These are phyloP conservation scores for Sitophilus oryzae DNA, from an alignment of 1,140 invertebrate species.

Conservation along the genomic window DNA sequence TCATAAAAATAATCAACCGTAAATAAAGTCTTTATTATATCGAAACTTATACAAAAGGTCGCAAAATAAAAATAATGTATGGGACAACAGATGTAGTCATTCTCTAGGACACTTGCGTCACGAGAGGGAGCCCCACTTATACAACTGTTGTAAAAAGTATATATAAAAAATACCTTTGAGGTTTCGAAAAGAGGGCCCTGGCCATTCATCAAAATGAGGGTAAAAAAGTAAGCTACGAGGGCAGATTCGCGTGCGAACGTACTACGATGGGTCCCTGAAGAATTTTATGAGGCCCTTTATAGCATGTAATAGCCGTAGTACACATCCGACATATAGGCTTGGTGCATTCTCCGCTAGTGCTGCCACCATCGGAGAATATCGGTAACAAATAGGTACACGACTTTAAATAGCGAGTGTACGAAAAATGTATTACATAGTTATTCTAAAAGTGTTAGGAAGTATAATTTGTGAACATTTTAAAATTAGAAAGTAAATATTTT, in stretches of 20 bases:
- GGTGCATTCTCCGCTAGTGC: too few relatives aligned
- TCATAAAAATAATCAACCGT: not conserved
- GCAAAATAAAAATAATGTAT: not conserved
- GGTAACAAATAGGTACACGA: too few relatives aligned
- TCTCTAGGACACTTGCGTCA: not conserved
- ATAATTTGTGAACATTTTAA: too few relatives aligned
- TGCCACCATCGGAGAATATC: too few relatives aligned
- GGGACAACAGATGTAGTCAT: not conserved
- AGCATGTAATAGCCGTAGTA: too few relatives aligned
- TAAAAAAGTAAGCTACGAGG: not conserved
- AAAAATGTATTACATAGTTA: too few relatives aligned
- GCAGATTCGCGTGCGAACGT: not conserved
- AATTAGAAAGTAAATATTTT: too few relatives aligned
- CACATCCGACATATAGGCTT: too few relatives aligned
- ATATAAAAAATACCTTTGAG: not conserved
- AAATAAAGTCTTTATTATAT: not conserved
- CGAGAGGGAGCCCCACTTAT: not conserved
- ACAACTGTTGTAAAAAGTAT: not conserved
- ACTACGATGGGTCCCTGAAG: too few relatives aligned
- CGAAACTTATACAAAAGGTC: not conserved
- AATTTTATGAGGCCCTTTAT: too few relatives aligned
- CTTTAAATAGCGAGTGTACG: too few relatives aligned
- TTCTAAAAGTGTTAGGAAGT: too few relatives aligned
- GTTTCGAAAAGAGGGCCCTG: not conserved
- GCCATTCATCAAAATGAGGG: not conserved